phyloP scores from a whole-genome alignment of 2,797 vertebrate species.

The Ispidina lecontei region DNA sequence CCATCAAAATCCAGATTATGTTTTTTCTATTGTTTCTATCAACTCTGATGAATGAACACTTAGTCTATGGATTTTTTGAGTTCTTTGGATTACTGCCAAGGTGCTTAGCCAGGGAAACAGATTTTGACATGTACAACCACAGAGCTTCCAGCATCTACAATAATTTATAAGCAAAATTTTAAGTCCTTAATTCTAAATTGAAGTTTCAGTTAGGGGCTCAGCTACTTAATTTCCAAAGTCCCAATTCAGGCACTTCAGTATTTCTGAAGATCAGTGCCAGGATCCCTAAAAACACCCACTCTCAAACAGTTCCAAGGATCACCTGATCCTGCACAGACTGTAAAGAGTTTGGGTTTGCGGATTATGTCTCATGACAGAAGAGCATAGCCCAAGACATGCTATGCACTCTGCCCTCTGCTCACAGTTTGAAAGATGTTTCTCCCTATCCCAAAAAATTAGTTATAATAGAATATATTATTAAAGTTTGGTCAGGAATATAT shows the following conservation, averaged over 20 bases:
- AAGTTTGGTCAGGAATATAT: background rate
- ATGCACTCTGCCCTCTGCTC: background rate
- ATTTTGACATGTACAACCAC: background rate
- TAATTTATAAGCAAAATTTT: background rate
- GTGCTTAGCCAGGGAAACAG: background rate
- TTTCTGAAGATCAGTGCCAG: background rate
- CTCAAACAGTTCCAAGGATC: background rate
- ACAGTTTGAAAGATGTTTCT: background rate
- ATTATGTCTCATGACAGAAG: background rate
- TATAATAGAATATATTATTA: background rate
- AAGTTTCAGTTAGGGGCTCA: background rate
- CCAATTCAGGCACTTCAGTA: background rate
- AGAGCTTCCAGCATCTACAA: background rate
- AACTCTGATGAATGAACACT: background rate
- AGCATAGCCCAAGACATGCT: background rate
- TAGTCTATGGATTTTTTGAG: background rate
- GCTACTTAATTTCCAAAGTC: background rate
- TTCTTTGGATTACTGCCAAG: background rate
- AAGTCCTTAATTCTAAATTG: background rate
- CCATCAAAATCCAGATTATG: background rate
- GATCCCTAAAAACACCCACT: background rate
- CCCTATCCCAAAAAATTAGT: background rate
- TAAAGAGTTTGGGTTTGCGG: background rate
- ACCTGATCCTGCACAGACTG: background rate
- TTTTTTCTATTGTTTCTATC: background rate